These are phyloP conservation scores for Chironomus tepperi DNA, from an alignment of 1,140 invertebrate genomes.

Conservation along the genomic window DNA sequence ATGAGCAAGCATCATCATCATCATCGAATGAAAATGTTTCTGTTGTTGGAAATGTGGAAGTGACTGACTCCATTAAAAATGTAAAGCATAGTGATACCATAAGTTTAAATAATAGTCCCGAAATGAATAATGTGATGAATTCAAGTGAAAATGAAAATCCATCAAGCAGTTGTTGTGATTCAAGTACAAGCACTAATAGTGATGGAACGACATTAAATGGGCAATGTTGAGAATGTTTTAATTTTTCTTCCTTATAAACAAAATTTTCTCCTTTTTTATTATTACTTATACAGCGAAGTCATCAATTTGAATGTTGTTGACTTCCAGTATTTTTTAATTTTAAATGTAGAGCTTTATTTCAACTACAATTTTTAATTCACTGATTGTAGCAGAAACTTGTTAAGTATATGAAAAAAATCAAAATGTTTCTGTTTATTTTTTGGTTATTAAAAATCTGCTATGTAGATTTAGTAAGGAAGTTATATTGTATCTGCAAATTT, in stretches of 20 bases:
- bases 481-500: too few species aligned
- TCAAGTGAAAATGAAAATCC: not conserved
- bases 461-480: too few species aligned
- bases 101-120: not conserved
- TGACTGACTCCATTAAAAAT: not conserved
- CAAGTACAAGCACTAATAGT: not conserved
- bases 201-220: not conserved
- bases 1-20: constrained; percentile 28
- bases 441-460: too few species aligned
- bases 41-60: not conserved
- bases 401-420: too few species aligned
- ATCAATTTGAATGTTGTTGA: too few species aligned
- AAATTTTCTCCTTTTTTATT: not conserved
- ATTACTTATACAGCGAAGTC: too few species aligned
- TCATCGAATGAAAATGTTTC: not conserved
- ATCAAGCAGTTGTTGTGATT: not conserved
- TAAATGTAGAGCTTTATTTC: too few species aligned
- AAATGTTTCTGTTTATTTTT: too few species aligned
- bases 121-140: not conserved
- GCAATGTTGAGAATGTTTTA: not conserved
- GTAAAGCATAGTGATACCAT: not conserved
- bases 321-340: too few species aligned
- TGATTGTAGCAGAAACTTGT: too few species aligned
- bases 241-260: not conserved
- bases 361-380: too few species aligned